Evolutionary conservation across 2,113 vertebrate genomes (phyloP).

Genomic region (Pardalotus punctatus): DNA sequence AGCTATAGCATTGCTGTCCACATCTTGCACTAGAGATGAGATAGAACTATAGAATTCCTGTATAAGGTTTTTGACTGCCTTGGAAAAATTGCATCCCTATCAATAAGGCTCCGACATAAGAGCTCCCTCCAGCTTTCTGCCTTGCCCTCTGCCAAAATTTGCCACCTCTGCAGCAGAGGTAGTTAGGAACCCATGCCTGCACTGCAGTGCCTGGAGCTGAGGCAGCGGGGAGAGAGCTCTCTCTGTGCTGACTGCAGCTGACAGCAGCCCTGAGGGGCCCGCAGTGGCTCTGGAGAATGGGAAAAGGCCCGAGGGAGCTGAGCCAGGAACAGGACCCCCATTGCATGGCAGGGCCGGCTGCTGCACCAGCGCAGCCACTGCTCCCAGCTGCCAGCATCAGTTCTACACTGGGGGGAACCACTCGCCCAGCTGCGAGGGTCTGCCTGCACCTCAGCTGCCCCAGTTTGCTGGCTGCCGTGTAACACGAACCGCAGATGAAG

Average conservation of each 20-base stretch:
- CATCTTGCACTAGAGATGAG: neutral
- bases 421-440: rapidly evolving
- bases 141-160: neutral
- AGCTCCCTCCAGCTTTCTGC: neutral
- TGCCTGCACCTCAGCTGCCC: neutral
- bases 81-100: neutral
- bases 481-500: neutral
- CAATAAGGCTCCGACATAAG: neutral
- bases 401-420: rapidly evolving
- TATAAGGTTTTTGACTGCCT: neutral
- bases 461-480: neutral
- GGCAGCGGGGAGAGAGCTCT: rapidly evolving
- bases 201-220: neutral
- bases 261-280: neutral
- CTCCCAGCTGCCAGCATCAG: neutral
- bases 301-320: neutral
- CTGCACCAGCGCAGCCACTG: neutral
- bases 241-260: neutral
- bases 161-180: neutral
- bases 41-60: neutral
- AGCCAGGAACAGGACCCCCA: neutral
- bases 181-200: rapidly evolving
- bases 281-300: rapidly evolving
- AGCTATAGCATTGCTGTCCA: neutral
- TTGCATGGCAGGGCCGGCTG: neutral